Conservation (phyloP, 2,113 vertebrate species). For the Acrocephalus arundinaceus region DNA sequence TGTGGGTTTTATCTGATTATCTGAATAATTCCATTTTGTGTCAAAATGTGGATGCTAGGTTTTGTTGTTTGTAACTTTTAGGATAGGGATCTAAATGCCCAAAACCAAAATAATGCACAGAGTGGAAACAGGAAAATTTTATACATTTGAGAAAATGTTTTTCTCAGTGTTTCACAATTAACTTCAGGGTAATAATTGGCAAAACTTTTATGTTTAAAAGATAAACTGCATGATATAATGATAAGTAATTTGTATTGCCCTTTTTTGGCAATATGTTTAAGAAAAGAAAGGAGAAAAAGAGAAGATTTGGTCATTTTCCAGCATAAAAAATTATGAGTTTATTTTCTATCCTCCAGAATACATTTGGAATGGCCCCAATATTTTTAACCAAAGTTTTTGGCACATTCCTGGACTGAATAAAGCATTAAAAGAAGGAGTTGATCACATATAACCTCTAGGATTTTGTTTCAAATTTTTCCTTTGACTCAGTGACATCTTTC, state of each 20-base stretch:
- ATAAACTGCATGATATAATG: neutral
- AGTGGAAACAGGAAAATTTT: neutral
- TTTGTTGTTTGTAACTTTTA: neutral
- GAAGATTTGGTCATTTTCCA: neutral
- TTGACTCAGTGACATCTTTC: neutral
- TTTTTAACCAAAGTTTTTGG: neutral
- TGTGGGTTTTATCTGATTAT: neutral
- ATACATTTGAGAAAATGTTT: neutral
- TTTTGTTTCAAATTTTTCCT: neutral
- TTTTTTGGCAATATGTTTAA: neutral
- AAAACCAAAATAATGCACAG: neutral
- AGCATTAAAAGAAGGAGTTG: neutral
- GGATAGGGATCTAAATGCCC: neutral
- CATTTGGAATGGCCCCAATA: neutral
- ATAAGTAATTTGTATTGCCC: neutral
- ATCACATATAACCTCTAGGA: neutral
- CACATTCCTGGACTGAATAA: neutral
- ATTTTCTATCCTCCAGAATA: neutral
- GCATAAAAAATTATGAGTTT: neutral
- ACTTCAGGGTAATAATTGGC: neutral
- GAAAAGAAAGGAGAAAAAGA: neutral
- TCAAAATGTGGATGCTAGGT: neutral
- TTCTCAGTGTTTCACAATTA: neutral
- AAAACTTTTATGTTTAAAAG: neutral
- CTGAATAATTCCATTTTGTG: neutral